Conservation (phyloP, 2,113 vertebrate genomes). For the Microtus richardsoni region DNA sequence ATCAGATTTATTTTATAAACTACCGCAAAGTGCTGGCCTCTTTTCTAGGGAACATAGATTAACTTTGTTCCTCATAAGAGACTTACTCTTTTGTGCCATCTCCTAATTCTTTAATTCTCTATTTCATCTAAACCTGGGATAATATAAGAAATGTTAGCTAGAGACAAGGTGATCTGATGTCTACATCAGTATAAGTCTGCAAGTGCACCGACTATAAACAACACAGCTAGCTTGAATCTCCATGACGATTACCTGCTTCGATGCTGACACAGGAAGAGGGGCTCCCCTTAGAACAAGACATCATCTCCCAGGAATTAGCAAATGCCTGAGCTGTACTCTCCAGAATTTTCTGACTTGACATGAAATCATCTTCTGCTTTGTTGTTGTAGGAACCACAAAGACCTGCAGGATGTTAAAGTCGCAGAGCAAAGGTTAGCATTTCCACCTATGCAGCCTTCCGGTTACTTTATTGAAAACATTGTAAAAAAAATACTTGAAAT, state of each 20-base stretch:
- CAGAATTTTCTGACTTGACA: slow-evolving; percentile 79
- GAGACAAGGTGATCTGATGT: not conserved
- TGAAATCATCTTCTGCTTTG: slow-evolving; percentile 82
- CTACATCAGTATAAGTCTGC: not conserved
- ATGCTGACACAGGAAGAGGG: slow-evolving; percentile 83
- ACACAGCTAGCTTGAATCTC: not conserved
- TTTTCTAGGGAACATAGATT: not conserved
- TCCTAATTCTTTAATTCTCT: not conserved
- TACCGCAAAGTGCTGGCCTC: not conserved
- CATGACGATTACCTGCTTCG: slow-evolving; percentile 84
- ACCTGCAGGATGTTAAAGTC: slow-evolving; percentile 52
- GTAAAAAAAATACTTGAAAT: not conserved
- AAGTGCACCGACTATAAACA: not conserved
- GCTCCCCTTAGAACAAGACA: slow-evolving; percentile 69
- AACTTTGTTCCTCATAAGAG: not conserved
- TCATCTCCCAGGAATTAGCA: slow-evolving; percentile 81
- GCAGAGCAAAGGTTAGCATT: not conserved
- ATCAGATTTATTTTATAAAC: not conserved
- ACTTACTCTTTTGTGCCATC: not conserved
- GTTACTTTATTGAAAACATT: not conserved
- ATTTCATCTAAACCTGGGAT: not conserved
- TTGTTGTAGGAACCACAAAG: slow-evolving; percentile 84
- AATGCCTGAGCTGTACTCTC: slow-evolving; percentile 79
- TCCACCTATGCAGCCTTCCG: not conserved
- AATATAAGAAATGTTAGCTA: not conserved